Conservation (phyloP, 1,140 invertebrate genomes). For the Cardiocondyla obscurior region DNA sequence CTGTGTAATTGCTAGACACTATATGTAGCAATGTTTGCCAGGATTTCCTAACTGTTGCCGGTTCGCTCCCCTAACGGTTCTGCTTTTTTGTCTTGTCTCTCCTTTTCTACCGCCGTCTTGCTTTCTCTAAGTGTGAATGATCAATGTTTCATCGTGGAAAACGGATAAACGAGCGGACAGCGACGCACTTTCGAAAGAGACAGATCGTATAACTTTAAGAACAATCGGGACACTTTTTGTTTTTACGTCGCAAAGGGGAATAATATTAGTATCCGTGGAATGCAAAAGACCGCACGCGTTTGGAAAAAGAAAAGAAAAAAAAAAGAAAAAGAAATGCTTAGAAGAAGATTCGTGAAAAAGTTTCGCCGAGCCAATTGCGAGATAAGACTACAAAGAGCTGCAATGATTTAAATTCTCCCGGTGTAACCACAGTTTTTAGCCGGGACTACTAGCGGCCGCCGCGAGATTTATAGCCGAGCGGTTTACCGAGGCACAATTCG, state of each 20-base stretch:
- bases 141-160: neutral
- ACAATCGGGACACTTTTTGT: no score
- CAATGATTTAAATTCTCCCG: conserved; percentile 39
- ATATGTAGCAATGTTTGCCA: conserved; percentile 60
- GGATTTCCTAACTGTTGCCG: conserved; percentile 52
- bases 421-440: conserved; percentile 19
- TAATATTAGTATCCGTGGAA: neutral
- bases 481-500: neutral
- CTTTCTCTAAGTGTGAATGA: conserved; percentile 1
- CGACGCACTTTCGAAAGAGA: neutral
- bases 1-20: conserved; percentile 56
- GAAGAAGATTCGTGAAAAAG: neutral
- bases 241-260: neutral
- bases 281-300: neutral
- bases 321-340: no score
- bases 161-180: neutral
- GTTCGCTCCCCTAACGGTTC: conserved; percentile 8
- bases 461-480: conserved; percentile 24
- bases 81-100: neutral
- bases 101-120: conserved; percentile 25
- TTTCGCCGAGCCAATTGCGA: conserved; percentile 21
- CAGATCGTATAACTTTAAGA: neutral
- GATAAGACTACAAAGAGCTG: conserved; percentile 25
- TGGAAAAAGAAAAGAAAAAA: neutral
- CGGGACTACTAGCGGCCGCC: conserved; percentile 8